Percentiles rank a stretch among this genome's conserved stretches.
phyloP scores from a whole-genome alignment of 2,113 vertebrate genomes.

The Ornithorhynchus anatinus region DNA sequence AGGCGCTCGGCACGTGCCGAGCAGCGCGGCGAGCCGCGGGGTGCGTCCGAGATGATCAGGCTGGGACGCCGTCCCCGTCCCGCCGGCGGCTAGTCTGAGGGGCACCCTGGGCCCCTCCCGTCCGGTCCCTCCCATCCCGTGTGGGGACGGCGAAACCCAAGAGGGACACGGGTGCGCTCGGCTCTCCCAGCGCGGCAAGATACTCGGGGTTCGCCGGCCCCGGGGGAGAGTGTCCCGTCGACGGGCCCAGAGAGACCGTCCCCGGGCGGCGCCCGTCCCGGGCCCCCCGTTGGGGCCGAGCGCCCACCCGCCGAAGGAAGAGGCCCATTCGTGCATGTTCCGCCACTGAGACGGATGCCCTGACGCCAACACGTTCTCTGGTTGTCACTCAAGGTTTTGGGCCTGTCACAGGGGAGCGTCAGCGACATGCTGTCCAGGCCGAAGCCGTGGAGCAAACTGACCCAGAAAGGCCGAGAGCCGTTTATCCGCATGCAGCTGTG shows the following conservation, averaged over 20 bases:
- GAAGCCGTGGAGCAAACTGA: slow-evolving; percentile 95
- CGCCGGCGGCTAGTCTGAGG: too few relatives aligned
- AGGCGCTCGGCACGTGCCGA: too few relatives aligned
- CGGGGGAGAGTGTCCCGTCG: too few relatives aligned
- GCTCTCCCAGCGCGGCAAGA: too few relatives aligned
- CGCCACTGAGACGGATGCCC: fast-evolving
- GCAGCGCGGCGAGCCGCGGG: too few relatives aligned
- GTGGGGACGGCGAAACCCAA: too few relatives aligned
- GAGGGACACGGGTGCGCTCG: too few relatives aligned
- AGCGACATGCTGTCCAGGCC: slow-evolving; percentile 92
- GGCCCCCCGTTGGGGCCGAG: not conserved
- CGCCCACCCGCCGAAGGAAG: not conserved
- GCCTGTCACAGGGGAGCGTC: slow-evolving; percentile 91
- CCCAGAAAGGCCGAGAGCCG: slow-evolving; percentile 92
- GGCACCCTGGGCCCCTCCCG: too few relatives aligned
- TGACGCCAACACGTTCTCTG: slow-evolving; percentile 17
- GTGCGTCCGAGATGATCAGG: too few relatives aligned
- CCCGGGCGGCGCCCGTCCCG: not conserved
- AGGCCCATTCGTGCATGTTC: fast-evolving
- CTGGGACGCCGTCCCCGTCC: too few relatives aligned
- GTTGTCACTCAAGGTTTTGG: slow-evolving; percentile 79
- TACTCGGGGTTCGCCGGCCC: too few relatives aligned
- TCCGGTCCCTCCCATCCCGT: too few relatives aligned
- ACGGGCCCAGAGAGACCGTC: not conserved
- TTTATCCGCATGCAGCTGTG: slow-evolving; percentile 97